Evolutionary conservation across 2,113 vertebrate species (phyloP).

Genomic region (Halcyon malimbica): DNA sequence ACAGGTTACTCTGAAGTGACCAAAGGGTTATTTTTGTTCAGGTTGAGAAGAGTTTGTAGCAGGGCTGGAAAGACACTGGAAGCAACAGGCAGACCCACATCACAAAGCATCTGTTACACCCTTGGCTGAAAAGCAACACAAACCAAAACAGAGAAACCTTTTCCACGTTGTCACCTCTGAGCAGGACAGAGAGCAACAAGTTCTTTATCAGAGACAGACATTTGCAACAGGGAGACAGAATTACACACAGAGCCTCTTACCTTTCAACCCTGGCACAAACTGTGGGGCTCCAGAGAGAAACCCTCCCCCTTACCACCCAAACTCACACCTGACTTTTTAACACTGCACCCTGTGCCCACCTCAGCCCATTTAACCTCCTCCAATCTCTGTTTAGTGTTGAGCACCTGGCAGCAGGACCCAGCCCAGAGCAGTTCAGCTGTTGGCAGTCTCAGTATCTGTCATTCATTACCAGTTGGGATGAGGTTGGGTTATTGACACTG

Average conservation of each 20-base stretch:
- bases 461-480: background rate
- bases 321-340: background rate
- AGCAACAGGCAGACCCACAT: background rate
- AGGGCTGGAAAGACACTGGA: background rate
- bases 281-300: rapidly evolving
- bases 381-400: background rate
- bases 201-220: rapidly evolving
- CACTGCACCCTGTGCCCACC: background rate
- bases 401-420: background rate
- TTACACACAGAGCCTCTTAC: rapidly evolving
- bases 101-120: rapidly evolving
- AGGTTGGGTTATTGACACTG: background rate
- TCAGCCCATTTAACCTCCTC: background rate
- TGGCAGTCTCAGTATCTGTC: background rate
- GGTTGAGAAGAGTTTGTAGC: background rate
- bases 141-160: background rate
- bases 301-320: rapidly evolving
- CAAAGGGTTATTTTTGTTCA: background rate
- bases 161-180: rapidly evolving
- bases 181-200: rapidly evolving
- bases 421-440: background rate
- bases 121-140: rapidly evolving
- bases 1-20: background rate
- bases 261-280: rapidly evolving
- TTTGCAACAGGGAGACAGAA: rapidly evolving